A percentile compares a stretch with the other conserved stretches of the same genome.
Conservation (phyloP, 2,888 invertebrate genomes). For the Pristionchus japonicus region DNA sequence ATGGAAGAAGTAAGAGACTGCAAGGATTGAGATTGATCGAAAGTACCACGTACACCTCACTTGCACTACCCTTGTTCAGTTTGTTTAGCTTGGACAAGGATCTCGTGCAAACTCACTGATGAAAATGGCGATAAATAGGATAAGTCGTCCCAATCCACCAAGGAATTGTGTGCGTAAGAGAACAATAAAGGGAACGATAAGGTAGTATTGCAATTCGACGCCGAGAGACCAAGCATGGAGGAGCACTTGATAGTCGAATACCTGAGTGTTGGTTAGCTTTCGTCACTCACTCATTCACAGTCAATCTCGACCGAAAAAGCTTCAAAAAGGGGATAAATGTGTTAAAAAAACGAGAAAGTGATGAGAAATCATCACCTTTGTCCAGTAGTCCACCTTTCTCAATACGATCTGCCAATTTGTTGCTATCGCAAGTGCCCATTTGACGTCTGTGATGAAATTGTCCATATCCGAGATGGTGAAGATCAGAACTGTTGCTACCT, state of each 20-base stretch:
- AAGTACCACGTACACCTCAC: neutral
- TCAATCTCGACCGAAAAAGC: too few relatives aligned
- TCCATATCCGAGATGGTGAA: constrained; percentile 21
- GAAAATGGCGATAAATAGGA: neutral
- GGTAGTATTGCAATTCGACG: constrained; percentile 45
- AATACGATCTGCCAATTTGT: constrained; percentile 32
- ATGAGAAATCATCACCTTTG: neutral
- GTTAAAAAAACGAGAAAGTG: too few relatives aligned
- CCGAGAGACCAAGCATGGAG: constrained; percentile 45
- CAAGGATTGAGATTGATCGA: neutral
- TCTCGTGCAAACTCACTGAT: neutral
- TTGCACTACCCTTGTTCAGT: neutral
- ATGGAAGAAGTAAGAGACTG: constrained; percentile 20
- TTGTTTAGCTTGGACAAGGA: too few relatives aligned
- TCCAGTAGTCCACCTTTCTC: constrained; percentile 39
- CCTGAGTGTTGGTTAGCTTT: too few relatives aligned
- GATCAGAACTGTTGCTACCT: neutral
- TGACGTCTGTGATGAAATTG: constrained; percentile 23
- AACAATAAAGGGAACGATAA: constrained; percentile 42
- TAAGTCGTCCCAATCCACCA: neutral
- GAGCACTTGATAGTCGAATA: constrained; percentile 36
- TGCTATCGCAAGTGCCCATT: constrained; percentile 21
- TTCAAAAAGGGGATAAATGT: too few relatives aligned
- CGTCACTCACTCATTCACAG: too few relatives aligned
- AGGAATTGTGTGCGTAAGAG: neutral